A percentile compares a stretch with the other conserved stretches of the same genome.
Evolutionary conservation across 1,140 invertebrate species (phyloP).

Genomic region (Homalodisca vitripennis): DNA sequence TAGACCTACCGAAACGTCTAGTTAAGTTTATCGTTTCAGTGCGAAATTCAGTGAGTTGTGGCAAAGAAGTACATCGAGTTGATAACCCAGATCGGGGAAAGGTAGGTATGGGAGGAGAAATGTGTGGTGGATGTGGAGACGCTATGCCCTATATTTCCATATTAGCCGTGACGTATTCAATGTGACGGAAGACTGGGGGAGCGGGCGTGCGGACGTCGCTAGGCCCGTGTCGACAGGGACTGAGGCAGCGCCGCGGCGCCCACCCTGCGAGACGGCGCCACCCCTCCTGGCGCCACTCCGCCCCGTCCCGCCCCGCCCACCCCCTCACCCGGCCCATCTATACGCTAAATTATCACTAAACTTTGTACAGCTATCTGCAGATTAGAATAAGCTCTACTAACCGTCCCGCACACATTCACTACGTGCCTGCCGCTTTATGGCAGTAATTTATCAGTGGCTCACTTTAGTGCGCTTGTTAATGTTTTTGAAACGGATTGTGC

Average conservation of each 20-base stretch:
- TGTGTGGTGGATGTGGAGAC: background rate
- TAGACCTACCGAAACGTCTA: too few species aligned
- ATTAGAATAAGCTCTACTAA: slow-evolving; percentile 33
- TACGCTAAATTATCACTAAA: slow-evolving; percentile 36
- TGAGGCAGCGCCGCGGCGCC: background rate
- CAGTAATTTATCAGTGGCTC: too few species aligned
- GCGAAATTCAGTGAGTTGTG: too few species aligned
- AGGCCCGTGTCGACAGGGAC: background rate
- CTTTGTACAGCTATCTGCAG: slow-evolving; percentile 32
- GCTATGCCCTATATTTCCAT: slow-evolving; percentile 9
- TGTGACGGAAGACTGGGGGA: slow-evolving; percentile 3
- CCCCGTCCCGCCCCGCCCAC: background rate
- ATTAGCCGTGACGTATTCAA: slow-evolving; percentile 25
- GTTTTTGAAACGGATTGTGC: too few species aligned
- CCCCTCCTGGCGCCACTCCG: background rate
- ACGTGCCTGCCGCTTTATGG: too few species aligned
- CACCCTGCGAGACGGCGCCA: slow-evolving; percentile 19
- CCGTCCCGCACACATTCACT: too few species aligned
- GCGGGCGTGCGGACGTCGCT: background rate
- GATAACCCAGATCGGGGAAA: background rate
- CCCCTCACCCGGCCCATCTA: slow-evolving; percentile 10
- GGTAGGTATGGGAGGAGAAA: background rate
- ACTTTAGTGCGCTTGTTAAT: too few species aligned
- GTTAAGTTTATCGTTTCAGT: too few species aligned
- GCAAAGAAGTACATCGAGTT: too few species aligned